phyloP scores from a whole-genome alignment of 2,888 invertebrate genomes.

The Pycnomerus fuliginosus region DNA sequence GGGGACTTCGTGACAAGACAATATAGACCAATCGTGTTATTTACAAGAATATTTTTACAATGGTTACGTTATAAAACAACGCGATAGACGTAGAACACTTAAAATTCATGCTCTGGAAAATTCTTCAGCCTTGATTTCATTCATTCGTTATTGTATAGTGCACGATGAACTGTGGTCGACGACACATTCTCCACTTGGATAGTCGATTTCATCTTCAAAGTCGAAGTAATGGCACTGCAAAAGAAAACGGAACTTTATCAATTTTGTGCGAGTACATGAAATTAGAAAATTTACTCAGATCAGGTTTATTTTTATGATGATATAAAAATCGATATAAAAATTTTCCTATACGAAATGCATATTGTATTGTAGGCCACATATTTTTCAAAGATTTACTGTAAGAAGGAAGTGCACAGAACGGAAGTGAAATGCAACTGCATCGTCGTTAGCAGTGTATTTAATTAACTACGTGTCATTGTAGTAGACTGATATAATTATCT shows the following conservation, averaged over 20 bases:
- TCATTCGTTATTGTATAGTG: slow-evolving; percentile 48
- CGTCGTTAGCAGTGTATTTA: too few relatives aligned
- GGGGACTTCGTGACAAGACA: slow-evolving; percentile 4
- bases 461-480: too few relatives aligned
- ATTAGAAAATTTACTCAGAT: too few relatives aligned
- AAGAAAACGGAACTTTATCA: slow-evolving; percentile 1
- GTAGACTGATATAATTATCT: too few relatives aligned
- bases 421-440: too few relatives aligned
- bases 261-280: too few relatives aligned
- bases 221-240: slow-evolving; percentile 51
- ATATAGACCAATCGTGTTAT: slow-evolving; percentile 11
- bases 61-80: slow-evolving; percentile 8
- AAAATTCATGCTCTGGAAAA: slow-evolving; percentile 15
- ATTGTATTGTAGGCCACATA: too few relatives aligned
- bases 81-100: slow-evolving; percentile 21
- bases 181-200: slow-evolving; percentile 42
- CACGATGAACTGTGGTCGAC: slow-evolving; percentile 49
- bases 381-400: too few relatives aligned
- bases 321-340: too few relatives aligned
- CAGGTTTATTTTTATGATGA: too few relatives aligned
- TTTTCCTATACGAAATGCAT: too few relatives aligned
- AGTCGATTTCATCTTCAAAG: slow-evolving; percentile 50
- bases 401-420: too few relatives aligned
- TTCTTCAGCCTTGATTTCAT: slow-evolving; percentile 21
- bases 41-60: slow-evolving; percentile 17